Evolutionary conservation across 2,888 invertebrate species (phyloP), one percentile per base, ranked within the genome.

Genomic region (Arge pagana): DNA sequence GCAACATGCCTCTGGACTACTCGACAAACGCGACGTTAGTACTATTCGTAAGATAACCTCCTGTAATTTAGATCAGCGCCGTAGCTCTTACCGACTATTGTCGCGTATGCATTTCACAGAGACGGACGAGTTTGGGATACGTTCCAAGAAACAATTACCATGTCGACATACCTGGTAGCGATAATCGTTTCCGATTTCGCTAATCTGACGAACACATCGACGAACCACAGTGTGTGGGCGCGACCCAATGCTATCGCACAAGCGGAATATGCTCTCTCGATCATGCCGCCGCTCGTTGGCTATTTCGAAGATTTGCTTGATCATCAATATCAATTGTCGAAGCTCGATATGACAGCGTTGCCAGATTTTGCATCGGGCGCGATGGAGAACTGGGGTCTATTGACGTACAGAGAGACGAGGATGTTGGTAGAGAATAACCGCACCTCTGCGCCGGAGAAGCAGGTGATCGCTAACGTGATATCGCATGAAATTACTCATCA

Each of bases 111-210:
- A n/a, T n/a, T 53, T 35, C 50, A 33, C 24, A 54, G 56, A 24
- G 37, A 61, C 10, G 59, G 56, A 8, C 58, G 63, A 16, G 49
- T 63, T 15, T 59, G 58, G 56, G 65, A 69, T 36, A 54, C 53
- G 10, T 86, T 85, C 67, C 65, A 77, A 35, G 78, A 81, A 26
- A 83, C 86, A 0, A 85, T 85, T 0, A 74, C 71, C 42, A 92
- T 93, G 89, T 86, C 90, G 1, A 88, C 93, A 0, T 96, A 96
- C 66, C 78, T 94, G 5, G 83, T 93, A 2, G 94, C 93, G 0
- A 88, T 94, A 66, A 80, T 92, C 4, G 84, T 95, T 1, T 90
- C 90, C 13, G 88, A 91, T 63, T 86, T 88, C 42, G 78, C 77
- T 53, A 77, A 76, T 0, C 54, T 60, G 0, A 65, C 62, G 0